Evolutionary conservation across 1,140 invertebrate genomes (phyloP).

Genomic region (Holotrichia oblita): DNA sequence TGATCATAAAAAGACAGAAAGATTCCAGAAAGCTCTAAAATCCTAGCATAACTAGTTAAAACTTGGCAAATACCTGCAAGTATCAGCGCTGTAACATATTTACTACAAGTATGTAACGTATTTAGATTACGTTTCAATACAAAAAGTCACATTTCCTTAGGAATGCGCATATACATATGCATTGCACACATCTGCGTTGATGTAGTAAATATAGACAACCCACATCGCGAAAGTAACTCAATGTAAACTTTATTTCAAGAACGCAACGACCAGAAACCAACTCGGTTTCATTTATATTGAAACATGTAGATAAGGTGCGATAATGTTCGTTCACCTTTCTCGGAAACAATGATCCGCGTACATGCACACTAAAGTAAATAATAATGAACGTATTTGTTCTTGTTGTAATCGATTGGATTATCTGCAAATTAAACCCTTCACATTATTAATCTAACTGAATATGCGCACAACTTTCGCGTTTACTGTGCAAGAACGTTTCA

Average conservation of each 20-base stretch:
- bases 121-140: neutral
- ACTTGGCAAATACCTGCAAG: no score
- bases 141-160: neutral
- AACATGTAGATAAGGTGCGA: slow-evolving; percentile 7
- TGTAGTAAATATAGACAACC: neutral
- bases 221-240: neutral
- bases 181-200: neutral
- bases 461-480: no score
- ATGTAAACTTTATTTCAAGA: slow-evolving; percentile 6
- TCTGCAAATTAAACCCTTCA: neutral
- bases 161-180: neutral
- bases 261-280: neutral
- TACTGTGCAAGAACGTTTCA: neutral
- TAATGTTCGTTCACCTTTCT: slow-evolving; percentile 12
- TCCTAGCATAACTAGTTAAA: no score
- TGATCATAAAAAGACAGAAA: no score
- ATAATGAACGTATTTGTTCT: neutral
- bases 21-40: no score
- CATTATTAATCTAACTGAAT: neutral
- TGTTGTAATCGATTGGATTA: neutral
- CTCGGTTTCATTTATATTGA: neutral
- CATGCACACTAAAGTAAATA: neutral
- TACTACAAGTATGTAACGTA: no score
- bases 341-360: neutral
- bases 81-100: no score